Evolutionary conservation across 2,797 vertebrate species (phyloP).

Genomic region (Xiphophorus birchmanni): DNA sequence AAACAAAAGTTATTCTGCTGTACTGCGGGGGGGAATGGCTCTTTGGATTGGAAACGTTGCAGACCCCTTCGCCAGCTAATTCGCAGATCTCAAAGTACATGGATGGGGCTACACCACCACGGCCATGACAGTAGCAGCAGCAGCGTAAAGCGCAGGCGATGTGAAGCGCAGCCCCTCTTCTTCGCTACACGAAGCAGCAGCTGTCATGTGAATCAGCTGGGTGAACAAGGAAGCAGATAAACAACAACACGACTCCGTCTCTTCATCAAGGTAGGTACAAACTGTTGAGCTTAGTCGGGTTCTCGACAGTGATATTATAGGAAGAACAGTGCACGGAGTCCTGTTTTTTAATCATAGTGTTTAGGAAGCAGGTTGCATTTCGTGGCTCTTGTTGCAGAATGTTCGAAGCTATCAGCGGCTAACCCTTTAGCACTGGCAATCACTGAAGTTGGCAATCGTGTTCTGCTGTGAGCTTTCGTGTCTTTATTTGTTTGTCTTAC

Average conservation of each 20-base stretch:
- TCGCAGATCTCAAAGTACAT: constrained; percentile 45
- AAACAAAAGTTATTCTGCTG: background rate
- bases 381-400: constrained; percentile 53
- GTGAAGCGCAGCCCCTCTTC: constrained; percentile 25
- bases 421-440: constrained; percentile 42
- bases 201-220: constrained; percentile 83
- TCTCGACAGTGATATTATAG: background rate
- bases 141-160: constrained; percentile 7
- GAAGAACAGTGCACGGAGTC: background rate
- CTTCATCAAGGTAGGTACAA: constrained; percentile 68
- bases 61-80: background rate
- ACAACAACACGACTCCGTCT: constrained; percentile 60
- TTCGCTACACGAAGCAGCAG: constrained; percentile 46
- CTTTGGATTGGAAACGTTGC: background rate
- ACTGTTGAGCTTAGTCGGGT: background rate
- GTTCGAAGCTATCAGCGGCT: constrained; percentile 63
- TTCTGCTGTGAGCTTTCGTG: background rate
- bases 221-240: constrained; percentile 69
- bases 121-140: background rate
- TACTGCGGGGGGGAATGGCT: background rate
- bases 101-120: constrained; percentile 28
- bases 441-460: constrained; percentile 43
- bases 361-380: constrained; percentile 29
- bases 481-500: background rate
- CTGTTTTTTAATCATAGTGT: background rate